Percentiles rank a stretch among this genome's conserved stretches.
phyloP scores from a whole-genome alignment of 2,113 vertebrate genomes.

The Poecilia latipinna region DNA sequence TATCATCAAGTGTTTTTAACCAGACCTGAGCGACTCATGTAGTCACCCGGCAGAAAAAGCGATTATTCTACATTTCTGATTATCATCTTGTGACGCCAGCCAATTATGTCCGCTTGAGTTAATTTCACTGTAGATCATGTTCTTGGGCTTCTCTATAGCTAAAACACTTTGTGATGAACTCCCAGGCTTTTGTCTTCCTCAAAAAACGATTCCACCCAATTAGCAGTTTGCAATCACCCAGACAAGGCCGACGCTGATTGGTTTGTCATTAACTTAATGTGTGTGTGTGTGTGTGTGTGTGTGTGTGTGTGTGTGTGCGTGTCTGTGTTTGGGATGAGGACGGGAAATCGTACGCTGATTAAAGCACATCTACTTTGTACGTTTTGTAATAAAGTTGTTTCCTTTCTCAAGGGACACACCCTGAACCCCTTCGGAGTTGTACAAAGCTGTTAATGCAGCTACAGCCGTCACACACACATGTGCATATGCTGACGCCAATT shows the following conservation, averaged over 20 bases:
- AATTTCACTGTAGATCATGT: slow-evolving; percentile 2
- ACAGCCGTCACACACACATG: slow-evolving; percentile 7
- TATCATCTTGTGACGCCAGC: not conserved
- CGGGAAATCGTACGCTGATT: slow-evolving; percentile 32
- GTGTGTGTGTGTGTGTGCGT: not conserved
- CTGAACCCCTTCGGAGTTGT: slow-evolving; percentile 3
- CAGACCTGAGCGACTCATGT: not conserved
- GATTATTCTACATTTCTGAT: not conserved
- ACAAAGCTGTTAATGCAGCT: slow-evolving; percentile 20
- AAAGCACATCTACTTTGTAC: not conserved
- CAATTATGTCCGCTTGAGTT: not conserved
- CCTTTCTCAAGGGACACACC: not conserved
- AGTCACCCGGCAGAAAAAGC: not conserved
- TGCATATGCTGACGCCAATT: slow-evolving; percentile 46
- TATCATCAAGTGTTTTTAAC: not conserved
- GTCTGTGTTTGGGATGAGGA: slow-evolving; percentile 14
- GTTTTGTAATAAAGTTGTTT: not conserved
- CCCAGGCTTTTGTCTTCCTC: slow-evolving; percentile 21
- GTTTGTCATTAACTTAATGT: slow-evolving; percentile 33
- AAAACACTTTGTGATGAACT: slow-evolving; percentile 12
- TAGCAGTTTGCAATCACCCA: slow-evolving; percentile 63
- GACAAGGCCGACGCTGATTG: slow-evolving; percentile 53
- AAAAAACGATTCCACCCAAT: slow-evolving; percentile 64
- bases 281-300: not conserved
- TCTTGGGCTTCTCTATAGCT: slow-evolving; percentile 6